Conservation (phyloP, 2,888 invertebrate genomes). For the Eumacrocentrus americanus region DNA sequence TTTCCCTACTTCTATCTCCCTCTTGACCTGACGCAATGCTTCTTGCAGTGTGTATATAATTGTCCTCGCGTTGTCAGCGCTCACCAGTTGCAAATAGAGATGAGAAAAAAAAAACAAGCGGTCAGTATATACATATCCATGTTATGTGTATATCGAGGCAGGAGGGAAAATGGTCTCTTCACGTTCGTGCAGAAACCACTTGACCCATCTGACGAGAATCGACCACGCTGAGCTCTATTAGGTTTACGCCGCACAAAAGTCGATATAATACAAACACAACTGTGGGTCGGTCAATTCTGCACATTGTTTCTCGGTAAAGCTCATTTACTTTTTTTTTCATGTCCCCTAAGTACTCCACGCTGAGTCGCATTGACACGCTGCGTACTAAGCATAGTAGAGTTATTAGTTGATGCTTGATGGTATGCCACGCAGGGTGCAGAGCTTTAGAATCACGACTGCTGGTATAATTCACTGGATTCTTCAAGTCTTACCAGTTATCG, state of each 20-base stretch:
- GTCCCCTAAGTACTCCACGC: no score
- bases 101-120: constrained; percentile 7
- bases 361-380: no score
- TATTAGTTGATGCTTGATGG: no score
- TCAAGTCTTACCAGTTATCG: background rate
- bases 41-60: background rate
- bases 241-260: background rate
- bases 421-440: no score
- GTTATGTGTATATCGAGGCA: background rate
- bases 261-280: no score
- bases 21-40: constrained; percentile 6
- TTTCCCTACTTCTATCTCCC: background rate
- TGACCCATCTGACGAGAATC: constrained; percentile 21
- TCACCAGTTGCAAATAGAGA: constrained; percentile 29
- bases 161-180: constrained; percentile 16
- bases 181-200: constrained; percentile 34
- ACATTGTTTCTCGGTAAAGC: no score
- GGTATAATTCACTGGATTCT: background rate
- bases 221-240: constrained; percentile 9
- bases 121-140: constrained; percentile 3
- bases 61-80: constrained; percentile 17
- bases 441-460: background rate
- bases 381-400: no score
- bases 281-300: no score
- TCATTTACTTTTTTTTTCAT: no score